Base-by-base conservation (phyloP, 1,140 invertebrate genomes). In the Meloidogyne chitwoodi region DNA sequence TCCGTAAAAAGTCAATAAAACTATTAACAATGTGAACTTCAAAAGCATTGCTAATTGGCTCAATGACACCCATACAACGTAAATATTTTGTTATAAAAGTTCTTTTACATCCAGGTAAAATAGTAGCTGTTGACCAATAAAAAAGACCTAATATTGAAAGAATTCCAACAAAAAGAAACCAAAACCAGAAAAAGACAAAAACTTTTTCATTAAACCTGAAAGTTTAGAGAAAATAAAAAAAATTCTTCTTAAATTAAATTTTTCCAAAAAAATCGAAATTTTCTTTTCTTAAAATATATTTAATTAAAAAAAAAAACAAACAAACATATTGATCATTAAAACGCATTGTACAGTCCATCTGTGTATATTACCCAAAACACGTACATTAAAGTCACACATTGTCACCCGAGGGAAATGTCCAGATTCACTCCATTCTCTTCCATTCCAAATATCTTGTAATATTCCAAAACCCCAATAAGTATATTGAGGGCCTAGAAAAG, bases 151-250 rank as follows among this genome's bases (percentile, higher is more conserved):
- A 41, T 16, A 86, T 27, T 6, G 85, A 84, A 12, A 86, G 61
- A n/a, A 81, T 27, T n/a, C 85, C 85, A 29, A 87, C 79, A 34
- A 86, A 76, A 16, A 86, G 24, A 72, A 87, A 87, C 85, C 85
- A 86, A 72, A 87, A 86, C 84, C 76, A 84, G 62, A 84, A 82
- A 73, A 85, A 86, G 4, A 85, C 34, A 64, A 83, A 86, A 27
- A 87, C 83, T 73, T 85, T 85, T 66, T 85, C 94, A 88, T 96
- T 95, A 88, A 95, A 93, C 86, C 95, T 94, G 88, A 19, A 19
- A 22, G 19, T 11, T 12, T 65, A 12, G n/a, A 19, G 2, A 14
- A 66, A 10, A 29, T 6, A 8, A 31, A 6, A 8, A 8, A 11
- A 31, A 10, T 3, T 64, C 10, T 24, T 26, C 6, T 22, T 26